Base-by-base conservation (phyloP, 2,797 vertebrate genomes). In the Silurus lanzhouensis region DNA sequence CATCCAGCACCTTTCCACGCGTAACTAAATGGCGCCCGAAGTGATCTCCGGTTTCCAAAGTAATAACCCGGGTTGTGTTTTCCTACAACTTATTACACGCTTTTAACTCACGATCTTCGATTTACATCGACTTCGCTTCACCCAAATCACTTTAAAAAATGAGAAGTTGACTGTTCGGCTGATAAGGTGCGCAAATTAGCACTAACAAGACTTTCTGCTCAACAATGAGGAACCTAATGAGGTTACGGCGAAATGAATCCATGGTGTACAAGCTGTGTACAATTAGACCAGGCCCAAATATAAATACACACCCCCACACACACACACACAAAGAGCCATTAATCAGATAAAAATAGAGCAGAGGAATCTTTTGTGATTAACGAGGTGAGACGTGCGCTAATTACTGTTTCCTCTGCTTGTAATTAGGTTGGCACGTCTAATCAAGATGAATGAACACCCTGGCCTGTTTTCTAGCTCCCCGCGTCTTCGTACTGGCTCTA, bases 341-440 rank as follows among this genome's bases (percentile, higher is more conserved):
- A 97, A 98, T 97, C 96, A 98, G 97, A 96, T 97, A 97, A 97
- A 98, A 98, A 97, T 97, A 97, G 96, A 96, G 96, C 92, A 92
- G 96, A 96, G 96, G 96, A 97, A 95, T 96, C 96, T 96, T 96
- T 96, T 95, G 96, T 98, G 97, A 99, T 98, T 98, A 98, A 98
- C 95, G 97, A 98, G 97, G 97, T 98, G 96, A 98, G 97, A 97
- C 97, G 97, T 90, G 91, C 96, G 96, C 96, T 99, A 98, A 99
- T 99, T 98, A 98, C 96, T 96, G 97, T 96, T 98, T 98, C 97
- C 96, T 98, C 96, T 94, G 95, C 96, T 96, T 95, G 96, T 98
- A 98, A 99, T 99, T 98, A 97, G 97, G 95, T 97, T 97, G 96
- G 95, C 94, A 94, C 94, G 91, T 96, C 96, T 96, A 97, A 98